Evolutionary conservation across 2,888 invertebrate species (phyloP).

Genomic region (Dinocampus coccinellae): DNA sequence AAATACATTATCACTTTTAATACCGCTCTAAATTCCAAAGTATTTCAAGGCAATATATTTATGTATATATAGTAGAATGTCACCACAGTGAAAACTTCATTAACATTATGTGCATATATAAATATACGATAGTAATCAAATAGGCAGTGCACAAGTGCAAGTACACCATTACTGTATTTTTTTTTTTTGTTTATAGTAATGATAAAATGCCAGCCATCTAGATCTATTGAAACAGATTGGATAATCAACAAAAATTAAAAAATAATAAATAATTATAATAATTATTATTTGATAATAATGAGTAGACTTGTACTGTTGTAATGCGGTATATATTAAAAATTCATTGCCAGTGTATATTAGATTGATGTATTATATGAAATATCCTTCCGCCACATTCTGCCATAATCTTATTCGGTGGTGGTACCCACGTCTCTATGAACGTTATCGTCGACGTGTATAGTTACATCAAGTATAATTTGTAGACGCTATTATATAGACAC

Average conservation of each 20-base stretch:
- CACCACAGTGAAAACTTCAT: slow-evolving; percentile 33
- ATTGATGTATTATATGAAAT: background rate
- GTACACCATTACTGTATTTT: background rate
- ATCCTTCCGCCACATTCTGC: slow-evolving; percentile 1
- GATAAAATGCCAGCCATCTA: background rate
- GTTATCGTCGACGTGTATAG: background rate
- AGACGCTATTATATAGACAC: background rate
- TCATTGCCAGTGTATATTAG: background rate
- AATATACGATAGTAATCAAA: slow-evolving; percentile 20
- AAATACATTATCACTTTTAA: background rate
- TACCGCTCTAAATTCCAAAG: background rate
- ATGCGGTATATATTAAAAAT: no score
- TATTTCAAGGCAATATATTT: background rate
- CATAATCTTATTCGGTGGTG: slow-evolving; percentile 11
- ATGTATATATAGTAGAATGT: slow-evolving; percentile 6
- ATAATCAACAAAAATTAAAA: no score
- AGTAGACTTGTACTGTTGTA: no score
- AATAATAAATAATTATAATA: no score
- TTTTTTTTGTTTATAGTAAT: background rate
- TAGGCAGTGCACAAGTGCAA: background rate
- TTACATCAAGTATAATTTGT: background rate
- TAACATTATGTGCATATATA: slow-evolving; percentile 13
- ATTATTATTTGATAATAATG: no score
- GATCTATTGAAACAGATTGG: no score
- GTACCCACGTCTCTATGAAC: background rate